Evolutionary conservation across 1,140 invertebrate genomes (phyloP), one percentile per base, ranked within the genome.

Genomic region (Panagrolaimus sp.): DNA sequence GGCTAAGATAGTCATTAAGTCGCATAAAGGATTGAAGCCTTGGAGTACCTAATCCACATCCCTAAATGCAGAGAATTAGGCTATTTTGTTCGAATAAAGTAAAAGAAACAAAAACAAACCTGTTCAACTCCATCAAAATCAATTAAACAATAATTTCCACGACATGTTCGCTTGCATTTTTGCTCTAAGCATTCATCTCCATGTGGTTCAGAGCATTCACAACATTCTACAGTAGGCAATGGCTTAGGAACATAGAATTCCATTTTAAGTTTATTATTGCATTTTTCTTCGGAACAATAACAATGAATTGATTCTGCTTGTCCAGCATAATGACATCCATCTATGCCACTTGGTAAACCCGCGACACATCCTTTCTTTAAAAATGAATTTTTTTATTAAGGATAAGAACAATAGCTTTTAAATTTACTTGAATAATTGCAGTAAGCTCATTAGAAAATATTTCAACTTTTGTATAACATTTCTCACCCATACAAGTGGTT

Each of bases 51-150:
- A 78, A 38, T 44, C 80, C 80, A 61, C 80, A 82, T 23, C 80
- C 79, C 73, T 80, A n/a, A 43, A 75, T n/a, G n/a, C n/a, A n/a
- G 13, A 42, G 42, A 42, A 16, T n/a, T n/a, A n/a, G n/a, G n/a
- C n/a, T n/a, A n/a, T n/a, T n/a, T n/a, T 13, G 42, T 67, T 20
- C 14, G 27, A n/a, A 20, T 14, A 38, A 45, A 16, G 23, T 7
- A 14, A 23, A 38, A 13, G 14, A 61, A 53, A 9, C 14, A 23
- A 16, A 25, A 44, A 62, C 61, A 16, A 27, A 78, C 77, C 72
- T 81, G 80, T 47, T 82, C 80, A 27, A 79, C 64, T 31, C 80
- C 81, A 45, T 82, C 81, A 72, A 82, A 82, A 67, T 82, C 80
- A 13, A 80, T 69, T n/a, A 82, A 71, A 63, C 80, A 82, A 51